Conservation (phyloP, 2,113 vertebrate species). For the Martes martes region DNA sequence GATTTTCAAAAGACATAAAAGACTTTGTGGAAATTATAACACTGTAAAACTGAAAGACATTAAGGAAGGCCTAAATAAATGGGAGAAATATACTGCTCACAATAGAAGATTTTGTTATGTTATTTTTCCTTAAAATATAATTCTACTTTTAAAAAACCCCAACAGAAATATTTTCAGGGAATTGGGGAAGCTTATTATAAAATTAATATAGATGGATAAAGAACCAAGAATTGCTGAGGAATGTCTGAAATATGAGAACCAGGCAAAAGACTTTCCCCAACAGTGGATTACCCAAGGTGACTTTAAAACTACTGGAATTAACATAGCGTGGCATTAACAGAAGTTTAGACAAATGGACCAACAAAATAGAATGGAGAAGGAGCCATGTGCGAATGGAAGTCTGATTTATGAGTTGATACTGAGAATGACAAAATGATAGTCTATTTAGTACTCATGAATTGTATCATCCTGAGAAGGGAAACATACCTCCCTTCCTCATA, state of each 20-base stretch:
- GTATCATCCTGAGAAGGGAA: background rate
- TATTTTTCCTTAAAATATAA: background rate
- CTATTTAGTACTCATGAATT: background rate
- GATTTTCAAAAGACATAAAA: background rate
- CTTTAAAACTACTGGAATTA: constrained; percentile 9
- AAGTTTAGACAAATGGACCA: background rate
- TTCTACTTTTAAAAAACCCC: background rate
- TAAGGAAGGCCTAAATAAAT: background rate
- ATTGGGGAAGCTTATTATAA: background rate
- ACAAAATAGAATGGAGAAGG: background rate
- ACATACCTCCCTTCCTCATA: background rate
- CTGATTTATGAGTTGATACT: background rate
- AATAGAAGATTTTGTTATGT: background rate
- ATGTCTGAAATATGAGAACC: background rate
- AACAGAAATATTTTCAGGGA: background rate
- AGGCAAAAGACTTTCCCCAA: background rate
- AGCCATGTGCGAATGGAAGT: background rate
- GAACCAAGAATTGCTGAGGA: background rate
- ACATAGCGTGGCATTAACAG: background rate
- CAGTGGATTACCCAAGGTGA: background rate
- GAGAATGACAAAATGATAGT: background rate
- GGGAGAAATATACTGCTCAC: background rate
- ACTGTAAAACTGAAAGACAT: background rate
- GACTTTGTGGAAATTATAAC: background rate
- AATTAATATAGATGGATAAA: background rate